A percentile compares a stretch with the other conserved stretches of the same genome.
Evolutionary conservation across 2,888 invertebrate genomes (phyloP).

Genomic region (Nudaria mundana): DNA sequence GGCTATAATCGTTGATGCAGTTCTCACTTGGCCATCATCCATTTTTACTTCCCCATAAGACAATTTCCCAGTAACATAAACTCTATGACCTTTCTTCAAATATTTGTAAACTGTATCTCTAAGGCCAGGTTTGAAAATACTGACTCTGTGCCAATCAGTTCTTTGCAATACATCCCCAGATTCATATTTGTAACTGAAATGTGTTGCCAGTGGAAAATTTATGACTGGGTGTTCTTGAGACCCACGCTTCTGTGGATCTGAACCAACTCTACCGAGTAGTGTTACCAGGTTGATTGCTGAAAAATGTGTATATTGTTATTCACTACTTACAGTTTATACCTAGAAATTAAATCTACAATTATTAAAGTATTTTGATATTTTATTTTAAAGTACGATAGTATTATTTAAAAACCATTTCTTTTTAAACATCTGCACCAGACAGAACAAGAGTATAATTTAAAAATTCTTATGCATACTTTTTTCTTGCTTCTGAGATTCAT

Average conservation of each 20-base stretch:
- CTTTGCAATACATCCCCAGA: slow-evolving; percentile 90
- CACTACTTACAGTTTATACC: neutral
- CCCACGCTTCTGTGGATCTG: slow-evolving; percentile 93
- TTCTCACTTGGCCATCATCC: slow-evolving; percentile 85
- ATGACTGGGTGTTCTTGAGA: slow-evolving; percentile 91
- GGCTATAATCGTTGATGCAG: slow-evolving; percentile 91
- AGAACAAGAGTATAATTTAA: neutral
- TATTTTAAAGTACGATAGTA: no score
- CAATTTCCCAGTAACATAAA: slow-evolving; percentile 90
- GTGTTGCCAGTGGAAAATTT: slow-evolving; percentile 94
- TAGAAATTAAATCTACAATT: neutral
- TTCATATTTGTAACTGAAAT: slow-evolving; percentile 90
- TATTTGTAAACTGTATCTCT: slow-evolving; percentile 89
- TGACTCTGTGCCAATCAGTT: slow-evolving; percentile 95
- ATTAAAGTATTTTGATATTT: no score
- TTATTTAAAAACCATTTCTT: no score
- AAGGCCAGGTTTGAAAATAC: slow-evolving; percentile 92
- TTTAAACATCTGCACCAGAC: no score
- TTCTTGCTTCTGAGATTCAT: slow-evolving; percentile 58
- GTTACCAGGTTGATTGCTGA: slow-evolving; percentile 90
- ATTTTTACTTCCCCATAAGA: slow-evolving; percentile 92
- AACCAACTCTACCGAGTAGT: slow-evolving; percentile 92
- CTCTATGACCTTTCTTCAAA: slow-evolving; percentile 92
- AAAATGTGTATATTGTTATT: slow-evolving; percentile 27
- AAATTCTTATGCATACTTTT: slow-evolving; percentile 47